Evolutionary conservation across 2,888 invertebrate species (phyloP).

Genomic region (Oscheius onirici): DNA sequence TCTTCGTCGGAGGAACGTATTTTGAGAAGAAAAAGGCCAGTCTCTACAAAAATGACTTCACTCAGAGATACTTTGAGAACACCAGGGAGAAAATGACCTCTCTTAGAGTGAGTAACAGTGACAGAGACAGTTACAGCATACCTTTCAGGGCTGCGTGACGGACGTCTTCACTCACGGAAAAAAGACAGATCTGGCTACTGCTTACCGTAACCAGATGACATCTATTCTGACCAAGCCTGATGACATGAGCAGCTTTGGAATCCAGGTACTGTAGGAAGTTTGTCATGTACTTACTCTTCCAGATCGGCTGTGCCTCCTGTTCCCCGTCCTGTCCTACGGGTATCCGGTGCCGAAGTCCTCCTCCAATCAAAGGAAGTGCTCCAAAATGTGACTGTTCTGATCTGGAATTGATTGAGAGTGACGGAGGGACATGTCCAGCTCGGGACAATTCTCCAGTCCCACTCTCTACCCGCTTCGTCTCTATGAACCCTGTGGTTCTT

Average conservation of each 20-base stretch:
- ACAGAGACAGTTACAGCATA: neutral
- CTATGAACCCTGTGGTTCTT: slow-evolving; percentile 40
- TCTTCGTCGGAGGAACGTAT: slow-evolving; percentile 54
- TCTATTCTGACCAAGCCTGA: slow-evolving; percentile 39
- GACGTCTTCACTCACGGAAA: slow-evolving; percentile 48
- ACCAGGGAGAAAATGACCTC: slow-evolving; percentile 57
- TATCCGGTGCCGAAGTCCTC: slow-evolving; percentile 41
- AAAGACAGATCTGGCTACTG: slow-evolving; percentile 39
- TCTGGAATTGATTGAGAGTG: slow-evolving; percentile 33
- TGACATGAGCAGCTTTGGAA: slow-evolving; percentile 40
- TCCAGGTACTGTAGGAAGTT: slow-evolving; percentile 11
- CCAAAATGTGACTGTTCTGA: slow-evolving; percentile 50
- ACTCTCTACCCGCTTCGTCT: slow-evolving; percentile 42
- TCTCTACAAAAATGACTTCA: slow-evolving; percentile 47
- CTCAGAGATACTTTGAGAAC: slow-evolving; percentile 57
- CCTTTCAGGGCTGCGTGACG: slow-evolving; percentile 52
- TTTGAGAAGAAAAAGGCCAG: slow-evolving; percentile 50
- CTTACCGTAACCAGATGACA: slow-evolving; percentile 40
- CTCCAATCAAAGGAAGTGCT: slow-evolving; percentile 30
- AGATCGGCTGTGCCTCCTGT: slow-evolving; percentile 43
- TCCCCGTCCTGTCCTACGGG: slow-evolving; percentile 32
- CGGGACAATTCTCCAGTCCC: slow-evolving; percentile 37
- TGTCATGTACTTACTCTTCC: neutral
- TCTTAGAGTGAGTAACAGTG: slow-evolving; percentile 39
- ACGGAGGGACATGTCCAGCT: slow-evolving; percentile 38